Evolutionary conservation across 1,140 invertebrate genomes (phyloP).

Genomic region (Sinonovacula constricta): DNA sequence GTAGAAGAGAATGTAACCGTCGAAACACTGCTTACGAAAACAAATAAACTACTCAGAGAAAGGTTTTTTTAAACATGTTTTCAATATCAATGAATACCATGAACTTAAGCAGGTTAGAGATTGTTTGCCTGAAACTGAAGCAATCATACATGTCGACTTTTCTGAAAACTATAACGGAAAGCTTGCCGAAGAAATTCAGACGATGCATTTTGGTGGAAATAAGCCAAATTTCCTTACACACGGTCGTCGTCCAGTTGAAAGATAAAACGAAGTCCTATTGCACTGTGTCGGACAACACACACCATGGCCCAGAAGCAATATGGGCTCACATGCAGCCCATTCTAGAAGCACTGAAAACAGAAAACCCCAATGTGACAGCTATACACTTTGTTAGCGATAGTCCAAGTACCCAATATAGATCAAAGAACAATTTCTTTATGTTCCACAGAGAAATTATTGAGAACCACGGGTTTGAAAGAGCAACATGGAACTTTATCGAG

Average conservation of each 20-base stretch:
- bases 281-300: constrained; percentile 20
- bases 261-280: constrained; percentile 21
- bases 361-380: background rate
- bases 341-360: background rate
- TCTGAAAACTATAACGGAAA: constrained; percentile 56
- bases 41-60: no score
- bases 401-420: background rate
- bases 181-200: constrained; percentile 49
- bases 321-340: constrained; percentile 24
- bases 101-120: background rate
- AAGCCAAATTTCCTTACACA: constrained; percentile 51
- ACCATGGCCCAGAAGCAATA: constrained; percentile 44
- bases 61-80: constrained; percentile 26
- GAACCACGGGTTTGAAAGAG: background rate
- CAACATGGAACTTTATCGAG: background rate
- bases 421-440: background rate
- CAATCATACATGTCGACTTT: constrained; percentile 49
- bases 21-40: no score
- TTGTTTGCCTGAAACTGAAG: background rate
- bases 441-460: background rate
- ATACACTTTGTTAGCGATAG: background rate
- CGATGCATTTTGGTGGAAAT: constrained; percentile 50
- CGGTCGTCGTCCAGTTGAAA: constrained; percentile 29
- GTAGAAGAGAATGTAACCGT: no score
- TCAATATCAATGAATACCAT: constrained; percentile 30